Evolutionary conservation across 2,888 invertebrate genomes (phyloP), one percentile per base, ranked within the genome.

Genomic region (Acleris holmiana): DNA sequence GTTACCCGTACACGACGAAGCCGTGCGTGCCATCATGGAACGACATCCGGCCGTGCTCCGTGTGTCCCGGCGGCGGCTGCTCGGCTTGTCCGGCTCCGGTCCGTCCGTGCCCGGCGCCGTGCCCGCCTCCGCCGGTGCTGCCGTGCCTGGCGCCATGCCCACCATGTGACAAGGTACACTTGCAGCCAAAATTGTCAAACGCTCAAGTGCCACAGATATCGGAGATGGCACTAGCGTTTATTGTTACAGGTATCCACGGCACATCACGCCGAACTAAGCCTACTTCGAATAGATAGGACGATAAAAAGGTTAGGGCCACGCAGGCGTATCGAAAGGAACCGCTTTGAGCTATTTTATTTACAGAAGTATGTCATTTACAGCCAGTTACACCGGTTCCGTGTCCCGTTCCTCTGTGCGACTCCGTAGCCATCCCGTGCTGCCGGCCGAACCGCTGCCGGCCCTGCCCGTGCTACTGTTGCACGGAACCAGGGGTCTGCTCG

Each of bases 381-480:
- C 86, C 87, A 7, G 53, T 66, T 13, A 80, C 72, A 13, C 80
- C 77, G 4, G 76, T 84, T 2, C 80, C 85, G 71, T 73, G 77
- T 69, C 82, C 85, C 2, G 50, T 51, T 1, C 76, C 76, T 1
- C 29, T 85, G 8, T 83, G 82, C 56, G 84, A 88, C 21, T 80
- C 84, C 64, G 86, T 86, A 71, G 94, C 88, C 67, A 94, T 93
- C 73, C 94, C 87, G 67, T 90, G 83, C 86, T 94, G 92, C 84
- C 89, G 85, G 68, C 90, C 92, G 1, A 89, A 89, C 71, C 84
- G 93, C 69, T 93, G 93, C 76, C 93, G 91, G 79, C 93, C 94
- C 2, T 94, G 94, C 71, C 89, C 94, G 6, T 93, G 93, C 76
- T 93, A 93, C 81, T 91, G 93, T 79, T 92, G 90, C 71, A 85